phyloP scores from a whole-genome alignment of 2,113 vertebrate species.

The Pelvicachromis taeniatus region DNA sequence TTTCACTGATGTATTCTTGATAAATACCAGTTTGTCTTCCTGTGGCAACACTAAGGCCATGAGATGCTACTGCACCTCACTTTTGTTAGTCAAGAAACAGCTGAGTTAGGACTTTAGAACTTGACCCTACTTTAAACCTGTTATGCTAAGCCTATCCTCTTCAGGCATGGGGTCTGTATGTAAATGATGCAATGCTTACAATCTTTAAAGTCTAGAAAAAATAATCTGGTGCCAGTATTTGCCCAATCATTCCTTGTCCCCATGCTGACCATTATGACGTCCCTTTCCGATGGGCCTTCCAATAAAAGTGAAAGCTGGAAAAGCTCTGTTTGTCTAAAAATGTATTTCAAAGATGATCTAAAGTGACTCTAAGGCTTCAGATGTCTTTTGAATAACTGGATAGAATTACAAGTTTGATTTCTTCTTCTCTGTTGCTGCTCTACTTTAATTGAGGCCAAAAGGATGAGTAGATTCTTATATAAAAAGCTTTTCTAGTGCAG shows the following conservation, averaged over 20 bases:
- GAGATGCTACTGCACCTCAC: background rate
- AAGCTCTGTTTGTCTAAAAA: background rate
- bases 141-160: background rate
- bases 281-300: background rate
- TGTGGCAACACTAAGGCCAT: background rate
- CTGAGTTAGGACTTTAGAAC: background rate
- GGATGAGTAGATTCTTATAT: background rate
- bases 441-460: background rate
- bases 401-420: background rate
- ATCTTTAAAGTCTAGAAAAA: background rate
- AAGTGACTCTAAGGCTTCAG: background rate
- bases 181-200: background rate
- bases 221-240: background rate
- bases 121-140: background rate
- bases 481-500: background rate
- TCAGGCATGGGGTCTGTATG: background rate
- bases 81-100: background rate
- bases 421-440: background rate
- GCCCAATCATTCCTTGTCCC: background rate
- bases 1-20: accelerated
- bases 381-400: background rate
- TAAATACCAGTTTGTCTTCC: background rate
- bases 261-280: background rate
- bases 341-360: background rate
- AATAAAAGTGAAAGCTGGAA: background rate